These are phyloP conservation scores for Caenorhabditis afra DNA, from an alignment of 2,888 invertebrate genomes.

Conservation along the genomic window DNA sequence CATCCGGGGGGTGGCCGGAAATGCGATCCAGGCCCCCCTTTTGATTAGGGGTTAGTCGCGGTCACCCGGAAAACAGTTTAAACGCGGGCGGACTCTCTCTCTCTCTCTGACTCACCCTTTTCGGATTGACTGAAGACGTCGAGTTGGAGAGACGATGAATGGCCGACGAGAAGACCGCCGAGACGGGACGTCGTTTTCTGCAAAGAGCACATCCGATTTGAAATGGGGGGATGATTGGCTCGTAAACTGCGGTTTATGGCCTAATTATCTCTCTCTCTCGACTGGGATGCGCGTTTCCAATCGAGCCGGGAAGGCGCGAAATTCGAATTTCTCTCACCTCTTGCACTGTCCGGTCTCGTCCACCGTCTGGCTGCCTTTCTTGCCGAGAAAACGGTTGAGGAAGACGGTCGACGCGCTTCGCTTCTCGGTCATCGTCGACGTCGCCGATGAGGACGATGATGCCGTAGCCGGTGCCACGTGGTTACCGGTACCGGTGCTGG, in stretches of 20 bases:
- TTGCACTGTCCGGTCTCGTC: slow-evolving; percentile 57
- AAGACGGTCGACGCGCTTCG: slow-evolving; percentile 64
- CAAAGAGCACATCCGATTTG: slow-evolving; percentile 10
- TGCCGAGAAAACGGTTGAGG: slow-evolving; percentile 63
- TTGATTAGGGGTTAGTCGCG: slow-evolving; percentile 33
- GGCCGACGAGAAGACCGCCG: slow-evolving; percentile 66
- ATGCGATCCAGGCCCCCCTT: slow-evolving; percentile 43
- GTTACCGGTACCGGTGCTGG: too few species aligned
- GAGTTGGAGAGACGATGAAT: slow-evolving; percentile 64
- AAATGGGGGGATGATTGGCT: slow-evolving; percentile 10
- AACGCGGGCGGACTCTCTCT: too few species aligned
- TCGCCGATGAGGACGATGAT: slow-evolving; percentile 15
- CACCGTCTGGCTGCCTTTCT: slow-evolving; percentile 54
- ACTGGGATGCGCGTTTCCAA: background rate
- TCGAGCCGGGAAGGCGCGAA: background rate
- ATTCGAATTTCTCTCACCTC: slow-evolving; percentile 22
- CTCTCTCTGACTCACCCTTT: slow-evolving; percentile 54
- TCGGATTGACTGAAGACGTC: slow-evolving; percentile 56
- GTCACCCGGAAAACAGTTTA: too few species aligned
- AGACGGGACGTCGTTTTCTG: slow-evolving; percentile 67
- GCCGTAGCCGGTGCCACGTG: too few species aligned
- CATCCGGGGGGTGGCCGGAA: slow-evolving; percentile 21
- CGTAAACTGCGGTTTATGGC: too few species aligned
- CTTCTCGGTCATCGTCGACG: slow-evolving; percentile 63
- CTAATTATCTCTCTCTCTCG: slow-evolving; percentile 2